Conservation (phyloP, 2,888 invertebrate genomes). For the Dynastes tityus region DNA sequence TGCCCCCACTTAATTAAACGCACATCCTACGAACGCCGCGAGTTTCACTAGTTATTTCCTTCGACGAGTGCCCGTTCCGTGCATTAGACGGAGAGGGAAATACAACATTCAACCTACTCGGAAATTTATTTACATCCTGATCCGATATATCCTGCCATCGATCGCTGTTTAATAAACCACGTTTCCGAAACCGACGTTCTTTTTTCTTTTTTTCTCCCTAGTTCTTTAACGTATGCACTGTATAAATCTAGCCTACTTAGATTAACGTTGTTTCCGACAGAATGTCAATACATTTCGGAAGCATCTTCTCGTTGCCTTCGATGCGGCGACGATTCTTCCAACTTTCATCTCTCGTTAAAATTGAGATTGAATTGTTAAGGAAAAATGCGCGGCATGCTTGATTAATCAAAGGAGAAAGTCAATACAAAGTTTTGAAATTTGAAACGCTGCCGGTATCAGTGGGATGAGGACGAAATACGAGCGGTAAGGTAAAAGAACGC, state of each 20-base stretch:
- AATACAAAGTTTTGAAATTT: background rate
- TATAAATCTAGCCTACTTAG: slow-evolving; percentile 18
- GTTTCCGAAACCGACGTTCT: background rate
- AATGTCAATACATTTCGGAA: slow-evolving; percentile 29
- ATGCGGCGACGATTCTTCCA: background rate
- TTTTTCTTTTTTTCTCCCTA: slow-evolving; percentile 17
- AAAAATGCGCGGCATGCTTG: background rate
- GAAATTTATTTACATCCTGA: slow-evolving; percentile 41
- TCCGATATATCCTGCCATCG: slow-evolving; percentile 17
- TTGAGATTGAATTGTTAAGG: background rate
- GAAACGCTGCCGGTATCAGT: background rate
- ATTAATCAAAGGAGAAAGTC: slow-evolving; percentile 23
- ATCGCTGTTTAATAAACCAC: slow-evolving; percentile 30
- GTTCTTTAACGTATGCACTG: background rate
- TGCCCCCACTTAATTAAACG: slow-evolving; percentile 37
- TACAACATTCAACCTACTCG: background rate
- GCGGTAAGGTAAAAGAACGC: background rate
- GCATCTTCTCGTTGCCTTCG: background rate
- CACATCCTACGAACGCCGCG: slow-evolving; percentile 13
- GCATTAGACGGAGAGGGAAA: background rate
- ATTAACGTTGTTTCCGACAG: slow-evolving; percentile 18
- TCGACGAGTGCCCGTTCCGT: background rate
- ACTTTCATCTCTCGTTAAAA: slow-evolving; percentile 15
- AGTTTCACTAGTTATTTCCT: slow-evolving; percentile 20
- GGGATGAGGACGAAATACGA: background rate